phyloP scores from a whole-genome alignment of 2,113 vertebrate genomes.

The Pampusana beccarii region DNA sequence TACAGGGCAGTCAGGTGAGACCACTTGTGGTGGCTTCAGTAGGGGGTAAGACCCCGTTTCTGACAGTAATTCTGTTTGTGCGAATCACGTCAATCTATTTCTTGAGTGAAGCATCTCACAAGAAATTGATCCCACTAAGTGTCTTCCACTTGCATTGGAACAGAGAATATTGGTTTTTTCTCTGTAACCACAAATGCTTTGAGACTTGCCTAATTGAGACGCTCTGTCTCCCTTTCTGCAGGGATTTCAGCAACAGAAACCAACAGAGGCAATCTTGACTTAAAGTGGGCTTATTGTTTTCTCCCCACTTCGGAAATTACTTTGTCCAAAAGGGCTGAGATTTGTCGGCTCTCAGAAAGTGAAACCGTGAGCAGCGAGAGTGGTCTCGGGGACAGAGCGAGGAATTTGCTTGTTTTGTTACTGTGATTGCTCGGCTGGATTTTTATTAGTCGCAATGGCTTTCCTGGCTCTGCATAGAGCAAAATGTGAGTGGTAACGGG shows the following conservation, averaged over 20 bases:
- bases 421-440: neutral
- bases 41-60: neutral
- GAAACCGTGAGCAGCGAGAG: neutral
- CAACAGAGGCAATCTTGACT: neutral
- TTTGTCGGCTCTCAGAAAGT: neutral
- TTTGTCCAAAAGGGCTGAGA: neutral
- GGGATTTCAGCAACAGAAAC: neutral
- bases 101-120: neutral
- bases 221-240: neutral
- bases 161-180: neutral
- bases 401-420: neutral
- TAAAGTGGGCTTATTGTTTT: neutral
- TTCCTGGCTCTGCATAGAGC: neutral
- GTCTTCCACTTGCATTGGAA: neutral
- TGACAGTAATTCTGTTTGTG: neutral
- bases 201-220: neutral
- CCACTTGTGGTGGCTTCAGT: neutral
- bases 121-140: neutral
- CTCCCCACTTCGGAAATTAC: neutral
- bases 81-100: neutral
- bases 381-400: rapidly evolving
- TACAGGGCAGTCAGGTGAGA: neutral
- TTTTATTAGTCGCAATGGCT: neutral
- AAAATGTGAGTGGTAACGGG: neutral
- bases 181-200: neutral